Percentiles rank a stretch among this genome's conserved stretches.
These are phyloP conservation scores for Drosophila sp. DNA, from an alignment of 1,140 invertebrate species.

Conservation along the genomic window DNA sequence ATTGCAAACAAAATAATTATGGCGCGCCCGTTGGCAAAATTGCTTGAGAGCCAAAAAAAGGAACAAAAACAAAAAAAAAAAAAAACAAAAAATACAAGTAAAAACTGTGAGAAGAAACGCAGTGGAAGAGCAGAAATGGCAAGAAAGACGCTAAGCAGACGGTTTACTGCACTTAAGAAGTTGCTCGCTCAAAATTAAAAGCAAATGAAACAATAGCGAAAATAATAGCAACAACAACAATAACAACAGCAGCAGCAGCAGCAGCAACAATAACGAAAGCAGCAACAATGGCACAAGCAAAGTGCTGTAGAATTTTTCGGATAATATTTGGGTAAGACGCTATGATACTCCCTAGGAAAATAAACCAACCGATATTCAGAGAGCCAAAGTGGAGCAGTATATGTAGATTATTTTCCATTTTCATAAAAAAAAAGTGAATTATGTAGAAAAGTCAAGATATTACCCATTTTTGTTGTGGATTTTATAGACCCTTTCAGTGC, in stretches of 20 bases:
- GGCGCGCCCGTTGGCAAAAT: conserved; percentile 70
- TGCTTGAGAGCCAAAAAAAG: conserved; percentile 61
- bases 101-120: not conserved
- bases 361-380: too few species aligned
- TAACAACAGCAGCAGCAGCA: conserved; percentile 38
- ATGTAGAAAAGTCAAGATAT: too few species aligned
- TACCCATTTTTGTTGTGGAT: too few species aligned
- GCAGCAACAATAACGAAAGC: conserved; percentile 23
- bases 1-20: conserved; percentile 81
- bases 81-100: not conserved
- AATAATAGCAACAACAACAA: conserved; percentile 38
- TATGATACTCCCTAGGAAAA: conserved; percentile 16
- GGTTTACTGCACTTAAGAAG: conserved; percentile 61
- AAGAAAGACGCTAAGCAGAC: conserved; percentile 51
- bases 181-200: conserved; percentile 67
- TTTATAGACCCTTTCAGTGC: too few species aligned
- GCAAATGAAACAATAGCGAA: conserved; percentile 70
- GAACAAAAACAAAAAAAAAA: conserved; percentile 22
- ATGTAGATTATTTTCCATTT: too few species aligned
- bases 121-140: conserved; percentile 19
- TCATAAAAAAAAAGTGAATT: too few species aligned
- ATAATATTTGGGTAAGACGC: conserved; percentile 9
- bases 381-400: too few species aligned
- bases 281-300: conserved; percentile 35
- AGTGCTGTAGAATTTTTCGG: not conserved